Percentiles rank a stretch among this genome's conserved stretches.
Evolutionary conservation across 1,140 invertebrate species (phyloP).

Genomic region (Antheraea mylitta): DNA sequence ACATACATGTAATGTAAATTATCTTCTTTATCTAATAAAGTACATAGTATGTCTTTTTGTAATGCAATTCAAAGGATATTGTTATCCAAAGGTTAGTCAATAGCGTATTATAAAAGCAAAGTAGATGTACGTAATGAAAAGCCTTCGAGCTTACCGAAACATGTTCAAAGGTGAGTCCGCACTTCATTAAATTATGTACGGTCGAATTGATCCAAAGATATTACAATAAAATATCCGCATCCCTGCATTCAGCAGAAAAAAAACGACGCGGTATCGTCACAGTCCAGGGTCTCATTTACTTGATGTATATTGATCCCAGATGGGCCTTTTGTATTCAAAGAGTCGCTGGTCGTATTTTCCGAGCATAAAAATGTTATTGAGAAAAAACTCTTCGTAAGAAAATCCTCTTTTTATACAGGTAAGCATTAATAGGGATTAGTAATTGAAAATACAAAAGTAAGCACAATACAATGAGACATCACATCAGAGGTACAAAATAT

Average conservation of each 20-base stretch:
- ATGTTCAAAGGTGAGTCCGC: slow-evolving; percentile 9
- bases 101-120: not conserved
- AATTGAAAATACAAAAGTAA: not conserved
- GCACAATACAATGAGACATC: not conserved
- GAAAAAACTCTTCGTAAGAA: not conserved
- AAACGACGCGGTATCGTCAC: slow-evolving; percentile 21
- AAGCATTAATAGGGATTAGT: not conserved
- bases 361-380: slow-evolving; percentile 1
- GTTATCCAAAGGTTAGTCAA: not conserved
- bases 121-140: not conserved
- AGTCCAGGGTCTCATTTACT: slow-evolving; percentile 39
- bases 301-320: slow-evolving; percentile 41
- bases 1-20: too few relatives aligned
- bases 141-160: not conserved
- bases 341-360: slow-evolving; percentile 18
- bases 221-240: slow-evolving; percentile 14
- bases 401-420: not conserved
- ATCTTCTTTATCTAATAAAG: too few relatives aligned
- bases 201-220: slow-evolving; percentile 11
- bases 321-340: slow-evolving; percentile 38
- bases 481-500: too few relatives aligned
- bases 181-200: slow-evolving; percentile 13
- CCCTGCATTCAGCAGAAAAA: slow-evolving; percentile 18
- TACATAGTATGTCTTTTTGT: too few relatives aligned
- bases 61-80: not conserved